Percentiles rank a stretch among this genome's conserved stretches.
Conservation (phyloP, 2,797 vertebrate genomes). For the Lophius americanus region DNA sequence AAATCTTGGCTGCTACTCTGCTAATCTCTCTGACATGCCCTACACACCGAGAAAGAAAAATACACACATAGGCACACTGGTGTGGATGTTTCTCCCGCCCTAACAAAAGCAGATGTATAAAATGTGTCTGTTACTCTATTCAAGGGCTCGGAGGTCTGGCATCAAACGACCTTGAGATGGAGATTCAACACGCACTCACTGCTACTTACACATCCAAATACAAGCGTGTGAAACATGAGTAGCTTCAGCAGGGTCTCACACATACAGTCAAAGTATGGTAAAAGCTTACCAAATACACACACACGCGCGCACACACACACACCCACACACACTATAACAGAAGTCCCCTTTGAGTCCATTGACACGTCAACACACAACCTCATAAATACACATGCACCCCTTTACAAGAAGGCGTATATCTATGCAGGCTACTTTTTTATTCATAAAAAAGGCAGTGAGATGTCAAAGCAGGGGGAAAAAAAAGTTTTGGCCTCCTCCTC, state of each 20-base stretch:
- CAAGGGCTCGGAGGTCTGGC: slow-evolving; percentile 38
- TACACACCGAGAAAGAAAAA: background rate
- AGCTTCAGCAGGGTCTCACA: slow-evolving; percentile 18
- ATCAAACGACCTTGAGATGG: slow-evolving; percentile 47
- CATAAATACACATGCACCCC: slow-evolving; percentile 38
- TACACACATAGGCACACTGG: background rate
- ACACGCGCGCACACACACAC: background rate
- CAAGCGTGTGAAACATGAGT: slow-evolving; percentile 22
- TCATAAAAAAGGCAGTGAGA: slow-evolving; percentile 11
- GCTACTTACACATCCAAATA: slow-evolving; percentile 21
- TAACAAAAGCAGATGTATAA: slow-evolving; percentile 47
- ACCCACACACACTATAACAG: slow-evolving; percentile 1
- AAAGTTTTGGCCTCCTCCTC: slow-evolving; percentile 16
- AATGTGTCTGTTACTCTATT: slow-evolving; percentile 50
- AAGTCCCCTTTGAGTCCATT: slow-evolving; percentile 14
- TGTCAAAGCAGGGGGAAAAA: slow-evolving; percentile 16
- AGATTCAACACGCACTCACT: slow-evolving; percentile 35
- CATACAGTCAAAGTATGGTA: slow-evolving; percentile 24
- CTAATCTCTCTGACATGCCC: slow-evolving; percentile 39
- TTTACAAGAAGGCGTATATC: slow-evolving; percentile 20
- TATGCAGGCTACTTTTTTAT: slow-evolving; percentile 21
- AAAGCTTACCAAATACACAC: slow-evolving; percentile 24
- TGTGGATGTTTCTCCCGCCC: background rate
- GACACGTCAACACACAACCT: slow-evolving; percentile 24
- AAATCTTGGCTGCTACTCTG: slow-evolving; percentile 59